These are phyloP conservation scores for Cygnus buccinator DNA, from an alignment of 2,113 vertebrate genomes.

Conservation along the genomic window DNA sequence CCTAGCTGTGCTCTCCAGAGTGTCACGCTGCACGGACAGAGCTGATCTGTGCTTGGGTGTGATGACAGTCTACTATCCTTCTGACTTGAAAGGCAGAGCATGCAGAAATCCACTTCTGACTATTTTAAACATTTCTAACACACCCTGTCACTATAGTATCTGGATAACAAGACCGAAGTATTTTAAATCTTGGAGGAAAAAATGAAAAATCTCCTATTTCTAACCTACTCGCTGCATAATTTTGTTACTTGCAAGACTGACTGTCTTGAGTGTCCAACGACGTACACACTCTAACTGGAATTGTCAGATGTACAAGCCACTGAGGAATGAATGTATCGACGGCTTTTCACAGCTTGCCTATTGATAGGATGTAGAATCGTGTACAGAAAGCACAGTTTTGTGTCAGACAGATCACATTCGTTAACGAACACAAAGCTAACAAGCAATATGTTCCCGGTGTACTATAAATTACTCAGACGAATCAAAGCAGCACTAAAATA, in stretches of 20 bases:
- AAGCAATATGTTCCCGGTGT: not conserved
- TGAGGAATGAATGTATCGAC: not conserved
- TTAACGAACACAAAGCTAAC: slow-evolving; percentile 18
- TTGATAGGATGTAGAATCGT: not conserved
- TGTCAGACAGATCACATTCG: not conserved
- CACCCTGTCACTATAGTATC: not conserved
- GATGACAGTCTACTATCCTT: not conserved
- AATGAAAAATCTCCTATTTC: not conserved
- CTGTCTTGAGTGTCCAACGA: not conserved
- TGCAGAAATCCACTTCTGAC: not conserved
- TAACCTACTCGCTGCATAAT: not conserved
- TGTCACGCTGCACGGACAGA: not conserved
- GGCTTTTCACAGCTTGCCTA: not conserved
- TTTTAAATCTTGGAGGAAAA: not conserved
- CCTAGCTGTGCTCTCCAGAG: not conserved
- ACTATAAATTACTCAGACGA: slow-evolving; percentile 39
- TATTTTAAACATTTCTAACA: slow-evolving; percentile 29
- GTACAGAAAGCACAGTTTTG: not conserved
- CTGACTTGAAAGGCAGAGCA: not conserved
- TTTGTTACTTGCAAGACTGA: not conserved
- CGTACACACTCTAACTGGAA: not conserved
- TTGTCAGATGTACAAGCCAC: not conserved
- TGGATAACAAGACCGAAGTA: not conserved
- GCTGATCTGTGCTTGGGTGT: not conserved
- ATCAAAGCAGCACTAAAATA: slow-evolving; percentile 42